Base-by-base conservation (phyloP, 2,888 invertebrate species). In the Philonicus albiceps region DNA sequence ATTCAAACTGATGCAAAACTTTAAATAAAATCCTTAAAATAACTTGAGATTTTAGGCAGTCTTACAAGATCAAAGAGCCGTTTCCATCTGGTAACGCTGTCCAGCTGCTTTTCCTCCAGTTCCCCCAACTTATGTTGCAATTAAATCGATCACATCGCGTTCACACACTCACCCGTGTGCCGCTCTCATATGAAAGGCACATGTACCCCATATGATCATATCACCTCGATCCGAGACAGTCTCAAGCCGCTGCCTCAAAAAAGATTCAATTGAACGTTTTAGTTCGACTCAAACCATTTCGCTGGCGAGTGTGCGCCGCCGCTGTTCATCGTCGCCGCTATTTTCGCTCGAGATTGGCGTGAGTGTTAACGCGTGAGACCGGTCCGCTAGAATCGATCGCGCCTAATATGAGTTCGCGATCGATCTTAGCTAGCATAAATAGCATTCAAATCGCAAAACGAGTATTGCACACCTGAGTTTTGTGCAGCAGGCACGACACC, bases 251-350 rank as follows among this genome's bases (percentile, higher is more conserved):
- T 64, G 83, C 30, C 83, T 72, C 64, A 34, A 72, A 64, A 83
- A 83, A 83, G 53, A 53, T 64, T 83, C 83, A 83, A 83, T 83
- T 83, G 83, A 83, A 72, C 83, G n/a, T 83, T n/a, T 83, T 64
- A 83, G 83, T 83, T 37, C 31, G 19, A 83, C 64, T 22, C 22
- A 83, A 37, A 22, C 83, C 83, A 83, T 83, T 83, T 83, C 37
- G n/a, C 83, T 64, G 83, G 31, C 72, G 64, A 83, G 83, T 83
- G 37, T 64, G 64, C n/a, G n/a, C n/a, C n/a, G n/a, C 64, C 22
- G 19, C 8, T 19, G 22, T 64, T n/a, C 64, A 11, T 22, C 55
- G 64, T 64, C 64, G 64, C 19, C 22, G 27, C 27, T 11, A 27
- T 27, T 27, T 22, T 22, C 64, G 64, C 64, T 64, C 22, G 64